phyloP scores from a whole-genome alignment of 1,140 invertebrate species.

The Diorhabda elongata region DNA sequence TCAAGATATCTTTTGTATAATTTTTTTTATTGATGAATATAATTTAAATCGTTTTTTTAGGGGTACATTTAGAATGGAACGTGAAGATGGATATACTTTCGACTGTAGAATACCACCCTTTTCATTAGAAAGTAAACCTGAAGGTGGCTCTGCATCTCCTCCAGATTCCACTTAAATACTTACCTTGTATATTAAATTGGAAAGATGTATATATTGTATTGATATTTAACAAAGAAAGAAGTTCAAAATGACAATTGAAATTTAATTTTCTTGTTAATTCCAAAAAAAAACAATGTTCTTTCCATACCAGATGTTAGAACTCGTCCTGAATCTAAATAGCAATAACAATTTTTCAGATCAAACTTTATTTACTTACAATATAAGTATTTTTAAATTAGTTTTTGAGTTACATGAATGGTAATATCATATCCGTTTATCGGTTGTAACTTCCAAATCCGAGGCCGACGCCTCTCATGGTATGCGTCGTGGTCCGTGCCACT shows the following conservation, averaged over 20 bases:
- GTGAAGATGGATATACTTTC: slow-evolving; percentile 92
- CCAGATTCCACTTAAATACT: slow-evolving; percentile 36
- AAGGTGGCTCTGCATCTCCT: slow-evolving; percentile 56
- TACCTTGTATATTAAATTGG: slow-evolving; percentile 9
- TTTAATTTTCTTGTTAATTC: too few relatives aligned
- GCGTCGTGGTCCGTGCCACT: slow-evolving; percentile 86
- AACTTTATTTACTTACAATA: too few relatives aligned
- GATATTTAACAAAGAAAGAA: not conserved
- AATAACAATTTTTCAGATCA: too few relatives aligned
- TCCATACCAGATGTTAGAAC: too few relatives aligned
- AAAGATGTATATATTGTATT: not conserved
- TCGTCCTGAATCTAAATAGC: too few relatives aligned
- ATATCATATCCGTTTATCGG: slow-evolving; percentile 28
- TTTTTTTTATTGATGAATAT: not conserved
- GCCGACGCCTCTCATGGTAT: slow-evolving; percentile 89
- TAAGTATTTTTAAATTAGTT: too few relatives aligned
- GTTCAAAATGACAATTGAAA: too few relatives aligned
- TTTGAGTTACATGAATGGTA: too few relatives aligned
- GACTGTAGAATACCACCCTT: slow-evolving; percentile 96
- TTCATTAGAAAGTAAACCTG: slow-evolving; percentile 88
- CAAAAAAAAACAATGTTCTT: too few relatives aligned
- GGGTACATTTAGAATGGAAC: slow-evolving; percentile 95
- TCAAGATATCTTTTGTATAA: not conserved
- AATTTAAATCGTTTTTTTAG: slow-evolving; percentile 49
- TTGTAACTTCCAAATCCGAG: slow-evolving; percentile 65